These are phyloP conservation scores for Natrix natrix DNA, from an alignment of 2,797 vertebrate genomes.

Conservation along the genomic window DNA sequence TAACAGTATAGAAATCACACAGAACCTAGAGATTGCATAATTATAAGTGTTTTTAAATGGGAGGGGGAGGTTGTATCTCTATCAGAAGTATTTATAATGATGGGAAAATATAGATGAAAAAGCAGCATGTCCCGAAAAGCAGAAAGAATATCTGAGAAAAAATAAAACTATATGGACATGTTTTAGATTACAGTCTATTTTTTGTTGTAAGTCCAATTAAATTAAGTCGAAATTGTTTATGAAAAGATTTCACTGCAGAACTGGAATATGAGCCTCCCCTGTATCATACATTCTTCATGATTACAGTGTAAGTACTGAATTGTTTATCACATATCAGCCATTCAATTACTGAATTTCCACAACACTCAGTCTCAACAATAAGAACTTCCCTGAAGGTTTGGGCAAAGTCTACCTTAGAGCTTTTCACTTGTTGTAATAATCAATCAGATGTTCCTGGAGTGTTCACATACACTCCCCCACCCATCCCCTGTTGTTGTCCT, in stretches of 20 bases:
- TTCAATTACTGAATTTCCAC: not conserved
- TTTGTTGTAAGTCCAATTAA: not conserved
- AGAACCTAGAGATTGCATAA: not conserved
- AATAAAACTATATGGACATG: not conserved
- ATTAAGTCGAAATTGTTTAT: not conserved
- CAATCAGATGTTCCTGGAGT: not conserved
- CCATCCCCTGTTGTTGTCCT: not conserved
- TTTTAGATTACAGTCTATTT: not conserved
- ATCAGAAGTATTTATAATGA: not conserved
- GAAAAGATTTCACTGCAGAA: not conserved
- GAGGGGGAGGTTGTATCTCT: not conserved
- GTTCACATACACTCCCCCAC: not conserved
- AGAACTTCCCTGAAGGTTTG: not conserved
- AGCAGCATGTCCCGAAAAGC: not conserved
- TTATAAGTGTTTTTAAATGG: not conserved
- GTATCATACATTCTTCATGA: not conserved
- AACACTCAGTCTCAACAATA: not conserved
- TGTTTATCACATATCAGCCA: not conserved
- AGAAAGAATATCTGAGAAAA: not conserved
- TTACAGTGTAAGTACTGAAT: not conserved
- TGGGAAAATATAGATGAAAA: not conserved
- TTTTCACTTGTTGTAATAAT: not conserved
- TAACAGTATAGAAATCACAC: conserved; percentile 43
- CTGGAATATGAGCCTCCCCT: not conserved
- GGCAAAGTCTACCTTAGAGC: not conserved